Evolutionary conservation across 2,888 invertebrate genomes (phyloP).

Genomic region (Ypsolopha scabrella): DNA sequence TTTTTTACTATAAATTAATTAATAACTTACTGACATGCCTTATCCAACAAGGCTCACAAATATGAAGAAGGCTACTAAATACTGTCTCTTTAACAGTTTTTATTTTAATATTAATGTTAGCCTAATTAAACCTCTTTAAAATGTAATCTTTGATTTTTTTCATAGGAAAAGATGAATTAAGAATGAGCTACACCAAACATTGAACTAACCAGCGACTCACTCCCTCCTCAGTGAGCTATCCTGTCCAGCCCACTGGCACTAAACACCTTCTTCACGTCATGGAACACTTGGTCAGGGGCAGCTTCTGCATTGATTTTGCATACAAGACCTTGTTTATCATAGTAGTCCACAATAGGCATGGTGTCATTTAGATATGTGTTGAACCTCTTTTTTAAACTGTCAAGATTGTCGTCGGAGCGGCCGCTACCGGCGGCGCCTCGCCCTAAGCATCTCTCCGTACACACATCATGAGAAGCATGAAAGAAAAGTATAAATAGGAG

Average conservation of each 20-base stretch:
- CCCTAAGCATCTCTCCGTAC: conserved; percentile 86
- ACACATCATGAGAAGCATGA: conserved; percentile 87
- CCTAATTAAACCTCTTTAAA: too few relatives aligned
- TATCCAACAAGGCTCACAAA: too few relatives aligned
- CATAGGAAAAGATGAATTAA: too few relatives aligned
- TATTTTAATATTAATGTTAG: too few relatives aligned
- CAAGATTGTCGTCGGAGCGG: conserved; percentile 93
- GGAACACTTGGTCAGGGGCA: conserved; percentile 75
- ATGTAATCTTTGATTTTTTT: too few relatives aligned
- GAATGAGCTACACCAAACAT: conserved; percentile 10
- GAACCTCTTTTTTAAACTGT: conserved; percentile 88
- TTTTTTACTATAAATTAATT: too few relatives aligned
- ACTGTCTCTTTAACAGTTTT: too few relatives aligned
- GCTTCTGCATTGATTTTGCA: conserved; percentile 80
- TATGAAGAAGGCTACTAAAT: too few relatives aligned
- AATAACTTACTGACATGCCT: too few relatives aligned
- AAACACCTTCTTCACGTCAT: conserved; percentile 67
- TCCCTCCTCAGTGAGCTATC: conserved; percentile 28
- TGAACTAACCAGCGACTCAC: conserved; percentile 21
- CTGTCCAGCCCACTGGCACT: conserved; percentile 35
- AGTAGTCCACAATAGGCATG: conserved; percentile 90
- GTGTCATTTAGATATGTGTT: conserved; percentile 88
- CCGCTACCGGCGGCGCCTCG: conserved; percentile 93
- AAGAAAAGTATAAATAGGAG: conserved; percentile 93
- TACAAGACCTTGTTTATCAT: conserved; percentile 77